These are phyloP conservation scores for Micromesistius poutassou DNA, from an alignment of 2,797 vertebrate genomes.

Conservation along the genomic window DNA sequence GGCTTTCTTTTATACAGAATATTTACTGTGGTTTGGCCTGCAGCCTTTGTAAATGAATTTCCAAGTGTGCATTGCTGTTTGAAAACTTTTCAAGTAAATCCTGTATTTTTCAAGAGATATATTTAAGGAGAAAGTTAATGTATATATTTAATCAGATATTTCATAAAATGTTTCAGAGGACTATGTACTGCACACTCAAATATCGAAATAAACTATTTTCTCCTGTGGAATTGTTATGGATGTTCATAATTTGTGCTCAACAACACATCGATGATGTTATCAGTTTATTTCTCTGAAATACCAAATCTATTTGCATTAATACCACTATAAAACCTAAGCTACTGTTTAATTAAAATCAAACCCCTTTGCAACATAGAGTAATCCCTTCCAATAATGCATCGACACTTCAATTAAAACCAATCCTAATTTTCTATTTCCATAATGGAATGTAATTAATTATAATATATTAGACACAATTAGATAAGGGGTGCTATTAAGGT, in stretches of 20 bases:
- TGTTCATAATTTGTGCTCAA: not conserved
- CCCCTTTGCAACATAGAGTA: not conserved
- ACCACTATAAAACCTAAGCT: not conserved
- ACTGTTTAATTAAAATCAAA: not conserved
- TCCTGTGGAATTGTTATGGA: conserved; percentile 22
- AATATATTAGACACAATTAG: not conserved
- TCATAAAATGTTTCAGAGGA: conserved; percentile 27
- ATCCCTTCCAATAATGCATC: not conserved
- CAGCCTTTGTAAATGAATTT: conserved; percentile 7
- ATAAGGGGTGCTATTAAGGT: not conserved
- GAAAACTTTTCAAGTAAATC: conserved; percentile 1
- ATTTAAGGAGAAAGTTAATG: not conserved
- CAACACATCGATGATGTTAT: not conserved
- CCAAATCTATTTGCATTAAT: not conserved
- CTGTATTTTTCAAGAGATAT: conserved; percentile 21
- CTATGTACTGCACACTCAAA: conserved; percentile 22
- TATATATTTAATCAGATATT: conserved; percentile 32
- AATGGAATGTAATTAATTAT: not conserved
- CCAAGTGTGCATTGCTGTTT: conserved; percentile 14
- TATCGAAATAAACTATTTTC: conserved; percentile 54
- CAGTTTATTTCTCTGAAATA: not conserved
- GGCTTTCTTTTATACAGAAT: conserved; percentile 24
- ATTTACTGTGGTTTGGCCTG: conserved; percentile 25
- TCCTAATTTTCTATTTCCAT: not conserved
- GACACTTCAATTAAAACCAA: not conserved